Conservation (phyloP, 1,140 invertebrate species). For the Temnothorax nylanderi region DNA sequence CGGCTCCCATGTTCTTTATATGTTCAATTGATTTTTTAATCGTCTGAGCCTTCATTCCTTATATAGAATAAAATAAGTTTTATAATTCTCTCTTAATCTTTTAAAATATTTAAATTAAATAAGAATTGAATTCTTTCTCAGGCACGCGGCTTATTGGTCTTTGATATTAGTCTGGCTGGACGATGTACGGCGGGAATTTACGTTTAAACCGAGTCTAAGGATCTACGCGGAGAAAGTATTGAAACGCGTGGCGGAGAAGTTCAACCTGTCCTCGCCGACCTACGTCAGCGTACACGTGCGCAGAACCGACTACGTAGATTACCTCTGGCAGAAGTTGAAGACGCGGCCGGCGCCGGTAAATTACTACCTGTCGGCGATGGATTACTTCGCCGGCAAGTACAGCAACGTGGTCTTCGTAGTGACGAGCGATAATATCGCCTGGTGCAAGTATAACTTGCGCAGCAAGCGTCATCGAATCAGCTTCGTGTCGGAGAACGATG, state of each 20-base stretch:
- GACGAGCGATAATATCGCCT: slow-evolving; percentile 88
- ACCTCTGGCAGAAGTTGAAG: slow-evolving; percentile 86
- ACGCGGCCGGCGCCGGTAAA: slow-evolving; percentile 84
- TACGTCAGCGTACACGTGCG: slow-evolving; percentile 88
- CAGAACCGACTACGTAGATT: slow-evolving; percentile 87
- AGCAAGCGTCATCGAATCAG: slow-evolving; percentile 84
- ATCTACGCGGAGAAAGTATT: slow-evolving; percentile 84
- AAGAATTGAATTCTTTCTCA: slow-evolving; percentile 49
- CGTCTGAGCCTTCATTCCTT: too few species aligned
- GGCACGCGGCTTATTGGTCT: slow-evolving; percentile 86
- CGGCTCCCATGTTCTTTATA: too few species aligned
- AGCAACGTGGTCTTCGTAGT: slow-evolving; percentile 86
- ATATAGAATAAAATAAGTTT: too few species aligned
- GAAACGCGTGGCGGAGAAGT: slow-evolving; percentile 78
- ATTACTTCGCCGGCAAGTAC: slow-evolving; percentile 86
- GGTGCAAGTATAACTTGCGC: slow-evolving; percentile 87
- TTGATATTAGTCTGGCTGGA: slow-evolving; percentile 86
- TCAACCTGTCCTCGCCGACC: slow-evolving; percentile 78
- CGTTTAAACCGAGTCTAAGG: slow-evolving; percentile 84
- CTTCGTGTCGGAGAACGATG: slow-evolving; percentile 84
- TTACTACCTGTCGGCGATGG: slow-evolving; percentile 87
- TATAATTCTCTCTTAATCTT: too few species aligned
- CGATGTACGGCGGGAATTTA: slow-evolving; percentile 87
- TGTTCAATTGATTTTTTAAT: too few species aligned
- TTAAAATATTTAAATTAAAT: background rate